These are phyloP conservation scores for Polyploca ridens DNA, from an alignment of 2,888 invertebrate genomes.

Conservation along the genomic window DNA sequence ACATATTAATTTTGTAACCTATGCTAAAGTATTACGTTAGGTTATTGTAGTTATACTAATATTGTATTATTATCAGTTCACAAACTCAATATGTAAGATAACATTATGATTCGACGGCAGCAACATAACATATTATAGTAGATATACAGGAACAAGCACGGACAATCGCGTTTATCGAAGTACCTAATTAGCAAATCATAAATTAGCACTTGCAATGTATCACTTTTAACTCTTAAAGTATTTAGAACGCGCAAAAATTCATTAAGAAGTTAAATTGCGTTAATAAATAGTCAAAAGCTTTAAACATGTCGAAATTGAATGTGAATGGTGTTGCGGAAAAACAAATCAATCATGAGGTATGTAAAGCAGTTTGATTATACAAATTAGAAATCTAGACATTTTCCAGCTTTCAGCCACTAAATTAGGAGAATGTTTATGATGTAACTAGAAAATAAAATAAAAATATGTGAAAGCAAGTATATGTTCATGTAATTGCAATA, in stretches of 20 bases:
- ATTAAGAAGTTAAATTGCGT: no score
- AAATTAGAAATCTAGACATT: neutral
- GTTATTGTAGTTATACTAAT: neutral
- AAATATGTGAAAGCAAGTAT: no score
- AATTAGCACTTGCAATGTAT: neutral
- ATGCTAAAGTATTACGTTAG: neutral
- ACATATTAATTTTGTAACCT: neutral
- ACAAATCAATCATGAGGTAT: neutral
- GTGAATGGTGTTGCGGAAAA: neutral
- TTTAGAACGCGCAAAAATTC: neutral
- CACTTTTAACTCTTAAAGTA: neutral
- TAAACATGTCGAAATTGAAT: neutral
- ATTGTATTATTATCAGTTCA: neutral
- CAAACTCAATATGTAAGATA: constrained; percentile 3
- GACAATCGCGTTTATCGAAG: neutral
- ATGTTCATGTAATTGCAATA: no score
- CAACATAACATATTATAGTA: neutral
- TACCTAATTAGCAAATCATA: neutral
- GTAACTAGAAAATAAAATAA: no score
- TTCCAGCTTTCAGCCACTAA: no score
- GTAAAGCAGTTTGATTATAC: neutral
- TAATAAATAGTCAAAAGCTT: no score
- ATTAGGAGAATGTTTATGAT: no score
- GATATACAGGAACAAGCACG: neutral
- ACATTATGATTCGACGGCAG: constrained; percentile 1